Conservation (phyloP, 2,888 invertebrate genomes). For the Cataglyphis rosenhaueri region DNA sequence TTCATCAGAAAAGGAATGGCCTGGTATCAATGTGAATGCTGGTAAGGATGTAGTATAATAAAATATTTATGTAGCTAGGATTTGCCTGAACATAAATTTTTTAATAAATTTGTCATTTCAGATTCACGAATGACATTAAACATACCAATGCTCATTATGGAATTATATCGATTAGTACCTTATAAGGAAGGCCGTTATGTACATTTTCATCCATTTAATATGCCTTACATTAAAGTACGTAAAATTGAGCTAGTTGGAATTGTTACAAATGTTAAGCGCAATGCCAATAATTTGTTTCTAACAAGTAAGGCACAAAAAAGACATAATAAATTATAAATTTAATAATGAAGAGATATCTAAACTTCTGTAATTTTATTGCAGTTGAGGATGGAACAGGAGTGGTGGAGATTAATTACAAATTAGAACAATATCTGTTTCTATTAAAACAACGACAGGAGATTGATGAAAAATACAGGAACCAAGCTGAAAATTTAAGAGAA, state of each 20-base stretch:
- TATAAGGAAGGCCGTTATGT: slow-evolving; percentile 23
- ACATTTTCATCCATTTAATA: slow-evolving; percentile 28
- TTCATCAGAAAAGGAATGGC: slow-evolving; percentile 21
- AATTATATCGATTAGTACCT: slow-evolving; percentile 24
- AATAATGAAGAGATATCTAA: neutral
- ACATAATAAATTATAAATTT: neutral
- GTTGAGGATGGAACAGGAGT: slow-evolving; percentile 43
- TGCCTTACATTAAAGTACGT: slow-evolving; percentile 25
- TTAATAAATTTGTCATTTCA: slow-evolving; percentile 7
- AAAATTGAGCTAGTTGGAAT: slow-evolving; percentile 29
- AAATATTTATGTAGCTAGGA: neutral
- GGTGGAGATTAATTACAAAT: slow-evolving; percentile 1
- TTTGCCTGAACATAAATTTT: neutral
- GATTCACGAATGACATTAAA: slow-evolving; percentile 17
- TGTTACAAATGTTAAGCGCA: neutral
- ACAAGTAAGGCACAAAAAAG: slow-evolving; percentile 19
- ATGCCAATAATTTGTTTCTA: neutral
- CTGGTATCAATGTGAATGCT: neutral
- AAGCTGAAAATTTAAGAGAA: slow-evolving; percentile 8
- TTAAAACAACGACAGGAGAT: slow-evolving; percentile 18
- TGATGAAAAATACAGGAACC: neutral
- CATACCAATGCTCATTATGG: slow-evolving; percentile 23
- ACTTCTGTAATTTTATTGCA: neutral
- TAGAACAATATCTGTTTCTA: neutral
- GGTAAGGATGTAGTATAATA: neutral